Evolutionary conservation across 2,797 vertebrate genomes (phyloP).

Genomic region (Carapus acus): DNA sequence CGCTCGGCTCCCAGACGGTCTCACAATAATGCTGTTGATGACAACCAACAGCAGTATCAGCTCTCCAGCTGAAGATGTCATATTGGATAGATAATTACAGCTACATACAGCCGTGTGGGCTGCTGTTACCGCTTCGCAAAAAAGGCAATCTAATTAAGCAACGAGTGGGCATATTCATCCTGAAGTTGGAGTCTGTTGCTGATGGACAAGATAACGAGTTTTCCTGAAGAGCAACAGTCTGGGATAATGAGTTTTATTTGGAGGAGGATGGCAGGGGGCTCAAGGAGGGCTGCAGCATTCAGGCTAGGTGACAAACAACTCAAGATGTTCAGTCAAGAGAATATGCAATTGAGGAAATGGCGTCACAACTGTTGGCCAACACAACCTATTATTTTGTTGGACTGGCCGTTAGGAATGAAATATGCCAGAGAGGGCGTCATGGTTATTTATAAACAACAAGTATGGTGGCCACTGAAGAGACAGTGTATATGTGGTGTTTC

Average conservation of each 20-base stretch:
- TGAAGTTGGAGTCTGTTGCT: slow-evolving; percentile 63
- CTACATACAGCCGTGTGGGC: slow-evolving; percentile 50
- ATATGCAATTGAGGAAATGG: slow-evolving; percentile 53
- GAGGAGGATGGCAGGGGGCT: slow-evolving; percentile 62
- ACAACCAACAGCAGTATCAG: slow-evolving; percentile 55
- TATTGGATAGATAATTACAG: slow-evolving; percentile 71
- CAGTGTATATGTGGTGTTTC: slow-evolving; percentile 38
- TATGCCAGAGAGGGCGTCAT: slow-evolving; percentile 56
- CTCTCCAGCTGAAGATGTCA: slow-evolving; percentile 67
- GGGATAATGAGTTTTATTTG: slow-evolving; percentile 77
- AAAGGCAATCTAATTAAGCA: slow-evolving; percentile 74
- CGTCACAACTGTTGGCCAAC: slow-evolving; percentile 58
- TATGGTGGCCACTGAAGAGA: slow-evolving; percentile 57
- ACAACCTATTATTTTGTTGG: slow-evolving; percentile 60
- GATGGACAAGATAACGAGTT: slow-evolving; percentile 76
- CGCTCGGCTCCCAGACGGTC: slow-evolving; percentile 16
- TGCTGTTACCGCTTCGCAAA: slow-evolving; percentile 61
- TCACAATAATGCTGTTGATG: slow-evolving; percentile 23
- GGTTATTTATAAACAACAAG: slow-evolving; percentile 54
- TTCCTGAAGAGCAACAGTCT: slow-evolving; percentile 74
- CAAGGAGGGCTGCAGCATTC: slow-evolving; percentile 53
- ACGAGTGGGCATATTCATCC: slow-evolving; percentile 67
- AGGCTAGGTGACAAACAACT: slow-evolving; percentile 68
- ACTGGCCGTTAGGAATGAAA: slow-evolving; percentile 58
- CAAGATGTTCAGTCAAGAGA: slow-evolving; percentile 53